phyloP scores from a whole-genome alignment of 2,888 invertebrate species.

The Drosophila anomelani region DNA sequence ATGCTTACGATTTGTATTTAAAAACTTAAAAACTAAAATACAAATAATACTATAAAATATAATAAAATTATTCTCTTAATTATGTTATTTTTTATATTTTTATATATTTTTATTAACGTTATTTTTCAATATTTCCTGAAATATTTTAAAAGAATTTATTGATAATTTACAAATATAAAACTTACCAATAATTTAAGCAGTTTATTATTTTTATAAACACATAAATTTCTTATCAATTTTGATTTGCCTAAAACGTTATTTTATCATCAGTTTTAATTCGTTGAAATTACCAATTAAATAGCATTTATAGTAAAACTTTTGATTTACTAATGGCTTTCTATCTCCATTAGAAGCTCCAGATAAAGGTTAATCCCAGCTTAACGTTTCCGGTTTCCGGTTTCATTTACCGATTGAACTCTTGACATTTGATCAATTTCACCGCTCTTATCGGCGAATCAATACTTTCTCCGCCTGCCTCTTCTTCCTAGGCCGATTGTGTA shows the following conservation, averaged over 20 bases:
- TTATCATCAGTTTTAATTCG: no score
- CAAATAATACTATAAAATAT: no score
- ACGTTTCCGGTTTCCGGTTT: background rate
- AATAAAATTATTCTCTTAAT: no score
- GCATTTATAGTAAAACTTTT: background rate
- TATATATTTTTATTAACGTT: no score
- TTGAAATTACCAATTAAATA: background rate
- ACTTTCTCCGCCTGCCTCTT: slow-evolving; percentile 44
- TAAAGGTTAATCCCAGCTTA: background rate
- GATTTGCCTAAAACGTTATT: no score
- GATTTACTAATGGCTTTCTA: background rate
- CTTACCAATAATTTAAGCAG: background rate
- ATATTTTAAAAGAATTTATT: background rate
- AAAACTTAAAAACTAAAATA: no score
- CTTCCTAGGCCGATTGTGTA: slow-evolving; percentile 13
- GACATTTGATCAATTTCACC: slow-evolving; percentile 38
- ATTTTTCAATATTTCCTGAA: background rate
- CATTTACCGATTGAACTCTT: slow-evolving; percentile 6
- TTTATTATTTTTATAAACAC: background rate
- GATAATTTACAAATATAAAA: no score
- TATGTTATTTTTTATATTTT: no score
- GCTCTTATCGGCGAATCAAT: slow-evolving; percentile 23
- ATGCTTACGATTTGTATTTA: no score
- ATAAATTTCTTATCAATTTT: background rate
- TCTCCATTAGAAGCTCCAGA: no score